phyloP scores from a whole-genome alignment of 35 echinoderm and acorn worm species.

The Ophiothrix spiculata region DNA sequence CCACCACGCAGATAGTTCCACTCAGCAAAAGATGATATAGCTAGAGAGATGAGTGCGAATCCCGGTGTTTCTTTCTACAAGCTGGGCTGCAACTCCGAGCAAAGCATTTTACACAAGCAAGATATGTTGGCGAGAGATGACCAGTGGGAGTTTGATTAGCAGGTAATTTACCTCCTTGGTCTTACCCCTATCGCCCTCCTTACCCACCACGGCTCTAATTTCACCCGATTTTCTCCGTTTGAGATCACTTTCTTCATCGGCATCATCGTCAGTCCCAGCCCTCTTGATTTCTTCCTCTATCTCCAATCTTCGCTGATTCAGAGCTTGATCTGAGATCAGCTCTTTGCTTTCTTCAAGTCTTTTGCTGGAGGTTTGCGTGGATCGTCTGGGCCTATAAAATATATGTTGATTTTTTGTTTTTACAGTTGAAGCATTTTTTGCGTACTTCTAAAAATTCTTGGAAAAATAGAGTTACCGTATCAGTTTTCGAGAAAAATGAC shows the following conservation, averaged over 20 bases:
- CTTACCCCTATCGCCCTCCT: conserved; percentile 31
- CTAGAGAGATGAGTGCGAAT: too few relatives aligned
- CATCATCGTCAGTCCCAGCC: conserved; percentile 13
- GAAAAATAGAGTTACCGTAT: too few relatives aligned
- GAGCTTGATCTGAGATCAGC: conserved; percentile 20
- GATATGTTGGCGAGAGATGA: too few relatives aligned
- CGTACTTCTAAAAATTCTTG: too few relatives aligned
- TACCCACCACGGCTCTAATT: conserved; percentile 8
- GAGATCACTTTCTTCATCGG: neutral
- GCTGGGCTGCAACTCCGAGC: too few relatives aligned
- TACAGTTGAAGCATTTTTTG: conserved; percentile 70
- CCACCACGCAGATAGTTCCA: too few relatives aligned
- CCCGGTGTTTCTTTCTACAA: too few relatives aligned
- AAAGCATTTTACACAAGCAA: too few relatives aligned
- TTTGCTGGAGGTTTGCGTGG: conserved; percentile 50
- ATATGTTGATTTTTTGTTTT: conserved; percentile 74
- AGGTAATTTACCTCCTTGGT: conserved; percentile 12
- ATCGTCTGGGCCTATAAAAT: conserved; percentile 71
- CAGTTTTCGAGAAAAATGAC: too few relatives aligned
- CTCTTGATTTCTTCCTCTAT: conserved; percentile 40
- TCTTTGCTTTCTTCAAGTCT: conserved; percentile 58
- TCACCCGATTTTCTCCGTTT: conserved; percentile 7
- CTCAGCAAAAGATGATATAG: too few relatives aligned
- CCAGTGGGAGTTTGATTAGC: too few relatives aligned
- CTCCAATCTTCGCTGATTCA: conserved; percentile 41